Percentiles rank a stretch among this genome's conserved stretches.
phyloP scores from a whole-genome alignment of 1,140 invertebrate genomes.

The Samia ricini region DNA sequence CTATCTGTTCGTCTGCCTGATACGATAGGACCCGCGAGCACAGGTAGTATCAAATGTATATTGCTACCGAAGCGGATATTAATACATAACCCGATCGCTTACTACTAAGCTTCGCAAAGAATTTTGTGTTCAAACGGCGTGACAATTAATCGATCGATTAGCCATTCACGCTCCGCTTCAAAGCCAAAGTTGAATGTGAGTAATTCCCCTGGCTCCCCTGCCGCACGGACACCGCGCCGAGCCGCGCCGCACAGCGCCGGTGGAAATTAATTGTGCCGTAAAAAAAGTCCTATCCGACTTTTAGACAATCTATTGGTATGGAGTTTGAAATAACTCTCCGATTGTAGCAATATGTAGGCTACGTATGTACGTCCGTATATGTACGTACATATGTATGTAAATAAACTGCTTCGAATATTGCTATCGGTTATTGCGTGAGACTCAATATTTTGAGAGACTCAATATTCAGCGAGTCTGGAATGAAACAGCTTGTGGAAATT shows the following conservation, averaged over 20 bases:
- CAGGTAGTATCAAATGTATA: background rate
- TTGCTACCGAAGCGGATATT: background rate
- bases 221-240: conserved; percentile 19
- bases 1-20: too few species aligned
- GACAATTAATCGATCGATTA: conserved; percentile 74
- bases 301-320: conserved; percentile 43
- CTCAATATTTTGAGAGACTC: conserved; percentile 10
- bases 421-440: conserved; percentile 19
- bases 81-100: conserved; percentile 17
- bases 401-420: conserved; percentile 23
- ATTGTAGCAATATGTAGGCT: conserved; percentile 25
- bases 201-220: conserved; percentile 51
- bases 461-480: background rate
- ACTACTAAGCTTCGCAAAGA: conserved; percentile 26
- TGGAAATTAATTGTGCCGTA: conserved; percentile 61
- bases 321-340: conserved; percentile 34
- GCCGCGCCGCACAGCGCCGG: conserved; percentile 20
- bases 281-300: conserved; percentile 49
- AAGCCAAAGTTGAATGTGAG: conserved; percentile 63
- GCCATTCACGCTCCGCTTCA: conserved; percentile 53
- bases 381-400: conserved; percentile 11
- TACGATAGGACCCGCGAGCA: too few species aligned
- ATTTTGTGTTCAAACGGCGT: conserved; percentile 61
- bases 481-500: conserved; percentile 9
- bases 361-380: background rate